phyloP scores from a whole-genome alignment of 2,888 invertebrate species.

The Magallana nippona region DNA sequence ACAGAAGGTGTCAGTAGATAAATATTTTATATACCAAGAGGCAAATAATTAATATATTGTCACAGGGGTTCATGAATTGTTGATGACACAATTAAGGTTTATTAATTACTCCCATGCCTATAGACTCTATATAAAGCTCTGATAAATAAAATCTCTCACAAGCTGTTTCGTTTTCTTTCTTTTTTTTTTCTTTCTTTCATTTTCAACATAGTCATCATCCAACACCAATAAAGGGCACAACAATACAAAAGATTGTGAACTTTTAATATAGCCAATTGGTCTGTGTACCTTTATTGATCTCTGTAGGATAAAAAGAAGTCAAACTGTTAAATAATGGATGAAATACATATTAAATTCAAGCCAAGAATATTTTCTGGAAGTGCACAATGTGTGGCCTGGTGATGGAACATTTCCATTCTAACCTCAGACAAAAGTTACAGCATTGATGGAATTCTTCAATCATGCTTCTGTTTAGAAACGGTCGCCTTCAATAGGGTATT shows the following conservation, averaged over 20 bases:
- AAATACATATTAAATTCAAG: background rate
- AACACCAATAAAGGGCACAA: no score
- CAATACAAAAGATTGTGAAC: background rate
- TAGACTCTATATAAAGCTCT: no score
- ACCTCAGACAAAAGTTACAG: constrained; percentile 2
- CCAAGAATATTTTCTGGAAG: background rate
- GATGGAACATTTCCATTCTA: background rate
- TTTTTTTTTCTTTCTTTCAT: no score
- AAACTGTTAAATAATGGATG: constrained; percentile 6
- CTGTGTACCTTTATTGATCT: constrained; percentile 7
- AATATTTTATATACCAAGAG: background rate
- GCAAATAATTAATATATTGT: background rate
- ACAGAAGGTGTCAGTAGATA: background rate
- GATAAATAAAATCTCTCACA: no score
- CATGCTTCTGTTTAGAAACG: background rate
- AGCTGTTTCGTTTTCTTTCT: no score
- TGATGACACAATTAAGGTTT: no score
- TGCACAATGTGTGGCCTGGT: constrained; percentile 1
- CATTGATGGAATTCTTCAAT: background rate
- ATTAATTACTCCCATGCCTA: no score
- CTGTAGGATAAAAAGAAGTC: background rate
- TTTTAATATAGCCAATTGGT: background rate
- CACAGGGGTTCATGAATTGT: no score
- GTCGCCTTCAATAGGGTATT: constrained; percentile 1
- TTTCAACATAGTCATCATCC: no score